Conservation (phyloP, 2,888 invertebrate species). For the Drosophila melanosoma region DNA sequence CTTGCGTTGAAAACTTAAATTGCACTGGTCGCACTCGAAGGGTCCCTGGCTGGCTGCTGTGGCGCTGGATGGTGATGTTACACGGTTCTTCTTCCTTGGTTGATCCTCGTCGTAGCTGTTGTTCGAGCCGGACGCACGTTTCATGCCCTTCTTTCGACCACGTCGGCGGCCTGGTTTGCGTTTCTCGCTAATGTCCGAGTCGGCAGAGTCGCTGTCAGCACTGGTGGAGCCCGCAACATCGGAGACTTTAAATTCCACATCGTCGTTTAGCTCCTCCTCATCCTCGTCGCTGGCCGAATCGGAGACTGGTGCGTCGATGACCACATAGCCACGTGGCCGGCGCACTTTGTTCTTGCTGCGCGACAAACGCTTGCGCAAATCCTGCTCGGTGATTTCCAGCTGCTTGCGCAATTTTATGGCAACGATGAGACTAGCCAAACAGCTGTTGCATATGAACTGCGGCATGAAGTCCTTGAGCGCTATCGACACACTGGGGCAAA, state of each 20-base stretch:
- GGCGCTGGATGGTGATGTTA: slow-evolving; percentile 18
- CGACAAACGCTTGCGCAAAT: slow-evolving; percentile 83
- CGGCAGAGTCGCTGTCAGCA: slow-evolving; percentile 79
- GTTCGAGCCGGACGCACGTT: slow-evolving; percentile 35
- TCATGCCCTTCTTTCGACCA: slow-evolving; percentile 53
- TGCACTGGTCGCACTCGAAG: slow-evolving; percentile 83
- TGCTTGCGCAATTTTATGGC: slow-evolving; percentile 83
- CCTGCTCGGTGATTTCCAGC: slow-evolving; percentile 84
- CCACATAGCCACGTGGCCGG: slow-evolving; percentile 82
- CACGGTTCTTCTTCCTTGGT: slow-evolving; percentile 52
- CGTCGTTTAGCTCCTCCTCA: slow-evolving; percentile 80
- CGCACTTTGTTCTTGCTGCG: slow-evolving; percentile 84
- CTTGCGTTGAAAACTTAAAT: slow-evolving; percentile 85
- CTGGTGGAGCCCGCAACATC: slow-evolving; percentile 79
- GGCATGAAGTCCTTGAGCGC: slow-evolving; percentile 84
- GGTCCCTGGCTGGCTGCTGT: slow-evolving; percentile 38
- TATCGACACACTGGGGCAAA: slow-evolving; percentile 84
- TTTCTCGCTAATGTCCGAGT: slow-evolving; percentile 78
- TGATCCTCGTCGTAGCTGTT: slow-evolving; percentile 56
- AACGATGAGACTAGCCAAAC: slow-evolving; percentile 83
- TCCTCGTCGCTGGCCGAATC: slow-evolving; percentile 81
- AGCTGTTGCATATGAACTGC: slow-evolving; percentile 83
- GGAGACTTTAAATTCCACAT: slow-evolving; percentile 84
- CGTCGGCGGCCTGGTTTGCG: slow-evolving; percentile 68
- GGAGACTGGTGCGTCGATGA: slow-evolving; percentile 84